Evolutionary conservation across 2,113 vertebrate species (phyloP).

Genomic region (Xiphorhynchus elegans): DNA sequence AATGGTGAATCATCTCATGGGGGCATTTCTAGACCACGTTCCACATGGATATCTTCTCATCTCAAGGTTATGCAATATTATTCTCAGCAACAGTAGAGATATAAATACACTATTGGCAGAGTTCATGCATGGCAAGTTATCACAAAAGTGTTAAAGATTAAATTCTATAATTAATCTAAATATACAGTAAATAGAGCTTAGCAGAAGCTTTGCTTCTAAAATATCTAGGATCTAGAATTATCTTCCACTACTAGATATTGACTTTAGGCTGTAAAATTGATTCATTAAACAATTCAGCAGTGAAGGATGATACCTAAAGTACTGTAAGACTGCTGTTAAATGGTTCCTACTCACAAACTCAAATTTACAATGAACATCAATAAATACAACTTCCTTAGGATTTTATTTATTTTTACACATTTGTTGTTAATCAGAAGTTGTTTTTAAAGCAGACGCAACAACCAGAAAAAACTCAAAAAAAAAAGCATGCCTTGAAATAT

Average conservation of each 20-base stretch:
- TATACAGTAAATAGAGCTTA: not conserved
- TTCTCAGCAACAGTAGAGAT: not conserved
- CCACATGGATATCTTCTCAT: not conserved
- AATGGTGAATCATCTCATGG: not conserved
- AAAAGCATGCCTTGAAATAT: not conserved
- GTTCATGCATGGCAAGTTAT: not conserved
- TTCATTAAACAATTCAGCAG: not conserved
- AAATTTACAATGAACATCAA: not conserved
- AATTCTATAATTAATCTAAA: not conserved
- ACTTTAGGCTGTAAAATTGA: not conserved
- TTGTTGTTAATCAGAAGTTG: not conserved
- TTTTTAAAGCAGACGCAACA: not conserved
- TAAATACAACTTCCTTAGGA: not conserved
- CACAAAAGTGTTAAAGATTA: not conserved
- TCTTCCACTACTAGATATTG: not conserved
- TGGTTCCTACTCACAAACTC: not conserved
- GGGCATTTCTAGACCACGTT: slow-evolving; percentile 32
- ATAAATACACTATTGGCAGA: slow-evolving; percentile 12
- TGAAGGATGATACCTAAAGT: not conserved
- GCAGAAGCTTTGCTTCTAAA: not conserved
- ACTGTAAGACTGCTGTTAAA: not conserved
- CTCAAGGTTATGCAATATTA: slow-evolving; percentile 19
- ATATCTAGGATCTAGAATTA: not conserved
- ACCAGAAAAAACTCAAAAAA: not conserved
- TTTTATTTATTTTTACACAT: not conserved